phyloP scores from a whole-genome alignment of 2,888 invertebrate species.

The Sylvicola cinctus region DNA sequence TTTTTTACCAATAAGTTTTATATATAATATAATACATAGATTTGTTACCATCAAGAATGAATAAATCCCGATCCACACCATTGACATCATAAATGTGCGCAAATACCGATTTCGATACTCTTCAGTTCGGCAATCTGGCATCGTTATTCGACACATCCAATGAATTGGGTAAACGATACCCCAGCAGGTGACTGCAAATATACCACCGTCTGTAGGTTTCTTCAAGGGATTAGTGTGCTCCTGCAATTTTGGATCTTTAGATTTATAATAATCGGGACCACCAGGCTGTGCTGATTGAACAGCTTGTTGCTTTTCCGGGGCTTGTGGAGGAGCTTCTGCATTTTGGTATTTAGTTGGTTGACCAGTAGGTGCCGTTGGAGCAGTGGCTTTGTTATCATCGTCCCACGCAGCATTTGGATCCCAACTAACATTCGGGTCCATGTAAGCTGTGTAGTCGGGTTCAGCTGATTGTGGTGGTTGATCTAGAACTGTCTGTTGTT shows the following conservation, averaged over 20 bases:
- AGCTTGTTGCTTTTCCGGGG: conserved; percentile 7
- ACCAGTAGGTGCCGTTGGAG: conserved; percentile 17
- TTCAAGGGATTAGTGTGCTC: conserved; percentile 49
- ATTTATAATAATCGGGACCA: conserved; percentile 44
- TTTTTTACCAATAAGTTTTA: too few relatives aligned
- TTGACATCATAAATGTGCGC: conserved; percentile 75
- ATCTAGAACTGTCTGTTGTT: conserved; percentile 8
- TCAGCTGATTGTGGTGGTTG: conserved; percentile 7
- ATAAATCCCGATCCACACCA: conserved; percentile 92
- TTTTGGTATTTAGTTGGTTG: conserved; percentile 24
- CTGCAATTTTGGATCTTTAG: conserved; percentile 53
- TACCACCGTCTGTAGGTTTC: conserved; percentile 42
- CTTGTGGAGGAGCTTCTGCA: conserved; percentile 16
- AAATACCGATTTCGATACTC: conserved; percentile 72
- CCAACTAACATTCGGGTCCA: conserved; percentile 28
- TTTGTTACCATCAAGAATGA: conserved; percentile 98
- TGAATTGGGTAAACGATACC: conserved; percentile 62
- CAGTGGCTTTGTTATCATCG: conserved; percentile 9
- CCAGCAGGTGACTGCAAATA: conserved; percentile 45
- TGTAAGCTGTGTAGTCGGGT: conserved; percentile 15
- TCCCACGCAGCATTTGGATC: conserved; percentile 35
- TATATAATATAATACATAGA: too few relatives aligned
- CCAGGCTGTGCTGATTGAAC: conserved; percentile 14
- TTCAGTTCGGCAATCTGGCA: conserved; percentile 76
- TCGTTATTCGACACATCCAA: conserved; percentile 62